Evolutionary conservation across 2,113 vertebrate genomes (phyloP), one percentile per base, ranked within the genome.

Genomic region (Ardeotis arabs): DNA sequence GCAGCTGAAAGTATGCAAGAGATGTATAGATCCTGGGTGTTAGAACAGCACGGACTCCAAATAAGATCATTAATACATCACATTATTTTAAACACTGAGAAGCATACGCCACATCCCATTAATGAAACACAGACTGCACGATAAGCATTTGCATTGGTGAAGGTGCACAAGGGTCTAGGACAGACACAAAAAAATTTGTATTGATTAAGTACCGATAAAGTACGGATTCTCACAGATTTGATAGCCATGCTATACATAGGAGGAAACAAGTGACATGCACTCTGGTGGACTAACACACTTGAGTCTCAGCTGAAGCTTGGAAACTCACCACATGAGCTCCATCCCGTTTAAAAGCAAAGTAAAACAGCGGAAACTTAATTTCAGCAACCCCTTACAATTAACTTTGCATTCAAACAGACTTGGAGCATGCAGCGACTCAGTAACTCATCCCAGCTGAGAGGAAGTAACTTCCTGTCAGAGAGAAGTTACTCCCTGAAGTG

Each of bases 1-100:
- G 96, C 96, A 96, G 95, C 89, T 94, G 94, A 87, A 90, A 93
- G 91, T 93, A 96, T 95, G 94, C 91, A 96, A 94, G 92, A 95
- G 92, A 93, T 47, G 91, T 89, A 95, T 84, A 96, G 94, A 96
- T 95, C 93, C 87, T 89, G 78, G 77, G 67, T 62, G 81, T 95
- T 79, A 95, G 67, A 91, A 92, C 59, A 93, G 91, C 74, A 89
- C 87, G 50, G 91, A 89, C 89, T 95, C 80, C 95, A 93, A 95
- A 85, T 79, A 89, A 93, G 45, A 82, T 85, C 58, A 70, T 94
- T 89, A 96, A 85, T 84, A 94, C 37, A 78, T 58, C n/a, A 62
- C 35, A 84, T 56, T 92, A 75, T 70, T 89, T 96, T 66, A 82
- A 95, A 95, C 67, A 87, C 73, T 3, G 52, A 93, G 84, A 92